These are phyloP conservation scores for Scaptomyza montana DNA, from an alignment of 1,140 invertebrate species.

Conservation along the genomic window DNA sequence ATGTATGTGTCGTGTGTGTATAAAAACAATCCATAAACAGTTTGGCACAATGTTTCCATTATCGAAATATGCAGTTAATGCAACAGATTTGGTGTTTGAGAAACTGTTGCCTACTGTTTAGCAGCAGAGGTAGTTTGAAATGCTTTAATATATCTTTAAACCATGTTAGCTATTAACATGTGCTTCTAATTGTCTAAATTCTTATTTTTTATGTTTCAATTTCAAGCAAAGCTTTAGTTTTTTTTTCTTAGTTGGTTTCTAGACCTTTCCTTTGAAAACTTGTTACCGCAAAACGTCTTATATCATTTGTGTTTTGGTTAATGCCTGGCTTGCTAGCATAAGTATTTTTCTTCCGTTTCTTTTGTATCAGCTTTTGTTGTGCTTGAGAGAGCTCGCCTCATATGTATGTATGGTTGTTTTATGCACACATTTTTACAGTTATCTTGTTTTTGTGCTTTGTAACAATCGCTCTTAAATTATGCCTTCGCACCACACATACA, in stretches of 20 bases:
- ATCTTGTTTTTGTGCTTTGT: slow-evolving; percentile 64
- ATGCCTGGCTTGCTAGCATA: slow-evolving; percentile 11
- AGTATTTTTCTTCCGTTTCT: slow-evolving; percentile 39
- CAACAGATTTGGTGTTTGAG: slow-evolving; percentile 11
- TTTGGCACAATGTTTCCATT: slow-evolving; percentile 48
- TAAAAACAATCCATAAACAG: slow-evolving; percentile 75
- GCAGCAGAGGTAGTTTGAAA: neutral
- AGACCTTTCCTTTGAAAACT: slow-evolving; percentile 1
- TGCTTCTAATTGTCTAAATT: no score
- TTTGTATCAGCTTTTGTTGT: slow-evolving; percentile 38
- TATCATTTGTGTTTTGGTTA: slow-evolving; percentile 12
- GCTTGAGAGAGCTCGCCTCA: slow-evolving; percentile 42
- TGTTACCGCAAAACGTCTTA: neutral
- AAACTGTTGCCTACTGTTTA: slow-evolving; percentile 29
- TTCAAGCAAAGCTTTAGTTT: no score
- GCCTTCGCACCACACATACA: slow-evolving; percentile 14
- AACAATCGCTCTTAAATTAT: slow-evolving; percentile 67
- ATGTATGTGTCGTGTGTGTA: neutral
- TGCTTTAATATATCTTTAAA: no score
- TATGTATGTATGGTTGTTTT: slow-evolving; percentile 47
- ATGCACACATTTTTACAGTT: slow-evolving; percentile 64
- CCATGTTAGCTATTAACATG: no score
- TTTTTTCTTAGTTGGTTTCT: neutral
- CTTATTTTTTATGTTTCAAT: no score
- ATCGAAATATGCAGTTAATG: slow-evolving; percentile 4